phyloP scores from a whole-genome alignment of 64 coral and sea anemone genomes.

The Stichodactyla mertensii region DNA sequence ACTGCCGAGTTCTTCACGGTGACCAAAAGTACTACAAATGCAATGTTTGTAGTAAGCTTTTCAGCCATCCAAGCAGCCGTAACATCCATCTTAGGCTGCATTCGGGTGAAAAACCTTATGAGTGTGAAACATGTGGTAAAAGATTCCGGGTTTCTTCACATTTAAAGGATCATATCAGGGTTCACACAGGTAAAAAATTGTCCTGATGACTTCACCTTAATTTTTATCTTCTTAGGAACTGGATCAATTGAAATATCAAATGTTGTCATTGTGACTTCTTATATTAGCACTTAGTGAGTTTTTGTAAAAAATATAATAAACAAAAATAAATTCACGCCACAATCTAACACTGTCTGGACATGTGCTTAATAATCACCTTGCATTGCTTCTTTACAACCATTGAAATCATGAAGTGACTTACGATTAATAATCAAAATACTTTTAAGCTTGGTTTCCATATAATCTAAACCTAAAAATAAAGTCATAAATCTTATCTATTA shows the following conservation, averaged over 20 bases:
- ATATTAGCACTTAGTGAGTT: no score
- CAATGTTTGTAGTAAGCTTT: conserved; percentile 85
- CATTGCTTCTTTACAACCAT: no score
- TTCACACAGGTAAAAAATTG: conserved; percentile 67
- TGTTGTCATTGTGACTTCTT: no score
- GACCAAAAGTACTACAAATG: conserved; percentile 96
- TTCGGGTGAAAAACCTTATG: conserved; percentile 88
- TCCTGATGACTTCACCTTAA: not conserved
- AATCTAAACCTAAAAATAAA: no score
- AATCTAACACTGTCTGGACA: no score
- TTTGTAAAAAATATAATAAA: no score
- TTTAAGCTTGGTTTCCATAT: no score
- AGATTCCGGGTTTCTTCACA: conserved; percentile 81
- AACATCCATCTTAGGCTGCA: conserved; percentile 90
- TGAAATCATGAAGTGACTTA: no score
- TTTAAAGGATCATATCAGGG: conserved; percentile 88
- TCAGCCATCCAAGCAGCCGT: conserved; percentile 87
- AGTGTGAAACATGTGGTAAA: conserved; percentile 84
- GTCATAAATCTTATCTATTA: no score
- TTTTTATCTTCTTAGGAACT: not conserved
- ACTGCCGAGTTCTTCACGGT: conserved; percentile 75
- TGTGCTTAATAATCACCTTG: no score
- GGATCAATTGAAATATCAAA: not conserved
- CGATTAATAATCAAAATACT: no score
- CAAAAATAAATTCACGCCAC: no score